Conservation (phyloP, 2,113 vertebrate genomes). For the Macrotis lagotis region DNA sequence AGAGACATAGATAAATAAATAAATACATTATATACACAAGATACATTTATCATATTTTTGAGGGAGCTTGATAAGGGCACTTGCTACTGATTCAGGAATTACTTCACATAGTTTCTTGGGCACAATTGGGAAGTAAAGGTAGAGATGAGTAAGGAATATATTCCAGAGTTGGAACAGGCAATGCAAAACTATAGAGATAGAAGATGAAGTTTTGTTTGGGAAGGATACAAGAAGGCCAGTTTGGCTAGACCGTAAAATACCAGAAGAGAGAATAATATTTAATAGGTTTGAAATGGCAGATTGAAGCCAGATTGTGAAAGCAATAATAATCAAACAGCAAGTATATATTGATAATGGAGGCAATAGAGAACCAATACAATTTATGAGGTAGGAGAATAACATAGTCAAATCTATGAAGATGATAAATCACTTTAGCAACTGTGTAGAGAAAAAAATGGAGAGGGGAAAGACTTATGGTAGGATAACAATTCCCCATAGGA, state of each 20-base stretch:
- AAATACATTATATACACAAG: too few relatives aligned
- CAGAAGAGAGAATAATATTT: neutral
- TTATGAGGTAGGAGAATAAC: neutral
- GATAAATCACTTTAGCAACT: neutral
- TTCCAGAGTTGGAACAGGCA: neutral
- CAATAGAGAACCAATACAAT: neutral
- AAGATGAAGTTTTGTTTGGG: neutral
- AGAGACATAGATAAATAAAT: too few relatives aligned
- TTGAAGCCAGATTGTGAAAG: neutral
- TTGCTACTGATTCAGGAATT: too few relatives aligned
- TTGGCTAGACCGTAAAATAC: neutral
- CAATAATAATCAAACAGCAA: neutral
- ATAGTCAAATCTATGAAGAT: neutral
- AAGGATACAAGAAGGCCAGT: neutral
- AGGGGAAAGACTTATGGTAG: neutral
- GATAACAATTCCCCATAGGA: too few relatives aligned
- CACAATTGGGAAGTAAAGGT: neutral
- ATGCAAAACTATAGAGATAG: neutral
- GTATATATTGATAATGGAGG: neutral
- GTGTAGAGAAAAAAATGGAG: neutral
- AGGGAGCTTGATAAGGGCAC: too few relatives aligned
- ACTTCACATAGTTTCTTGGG: neutral
- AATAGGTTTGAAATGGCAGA: neutral
- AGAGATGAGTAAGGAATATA: neutral
- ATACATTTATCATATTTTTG: too few relatives aligned